phyloP scores from a whole-genome alignment of 2,113 vertebrate species.

The Zeus faber region DNA sequence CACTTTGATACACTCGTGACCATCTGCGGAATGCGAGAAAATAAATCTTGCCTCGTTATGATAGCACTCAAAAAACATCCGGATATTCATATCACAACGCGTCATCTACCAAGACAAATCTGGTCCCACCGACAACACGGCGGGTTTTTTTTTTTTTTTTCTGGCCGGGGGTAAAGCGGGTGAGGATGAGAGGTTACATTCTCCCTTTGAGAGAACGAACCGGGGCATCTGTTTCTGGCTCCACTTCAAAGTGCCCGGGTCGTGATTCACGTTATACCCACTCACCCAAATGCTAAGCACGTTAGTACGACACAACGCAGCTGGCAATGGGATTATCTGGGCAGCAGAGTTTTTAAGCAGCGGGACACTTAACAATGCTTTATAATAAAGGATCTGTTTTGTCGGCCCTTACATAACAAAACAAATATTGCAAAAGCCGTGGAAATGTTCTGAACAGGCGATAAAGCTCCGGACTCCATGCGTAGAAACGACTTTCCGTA shows the following conservation, averaged over 20 bases:
- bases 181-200: conserved; percentile 18
- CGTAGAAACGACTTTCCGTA: not conserved
- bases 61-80: too few species aligned
- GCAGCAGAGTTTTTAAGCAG: not conserved
- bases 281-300: conserved; percentile 24
- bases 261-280: not conserved
- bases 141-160: too few species aligned
- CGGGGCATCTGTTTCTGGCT: not conserved
- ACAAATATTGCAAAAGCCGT: not conserved
- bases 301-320: not conserved
- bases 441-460: not conserved
- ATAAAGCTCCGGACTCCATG: not conserved
- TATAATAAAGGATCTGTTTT: not conserved
- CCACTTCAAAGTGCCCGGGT: conserved; percentile 7
- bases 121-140: too few species aligned
- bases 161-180: conserved; percentile 1
- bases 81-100: too few species aligned
- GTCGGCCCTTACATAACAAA: not conserved
- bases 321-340: not conserved
- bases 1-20: too few species aligned
- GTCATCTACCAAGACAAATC: too few species aligned
- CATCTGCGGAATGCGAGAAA: too few species aligned
- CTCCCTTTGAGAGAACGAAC: conserved; percentile 22
- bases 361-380: too few species aligned
- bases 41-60: too few species aligned